Evolutionary conservation across 2,113 vertebrate genomes (phyloP).

Genomic region (Etheostoma cragini): DNA sequence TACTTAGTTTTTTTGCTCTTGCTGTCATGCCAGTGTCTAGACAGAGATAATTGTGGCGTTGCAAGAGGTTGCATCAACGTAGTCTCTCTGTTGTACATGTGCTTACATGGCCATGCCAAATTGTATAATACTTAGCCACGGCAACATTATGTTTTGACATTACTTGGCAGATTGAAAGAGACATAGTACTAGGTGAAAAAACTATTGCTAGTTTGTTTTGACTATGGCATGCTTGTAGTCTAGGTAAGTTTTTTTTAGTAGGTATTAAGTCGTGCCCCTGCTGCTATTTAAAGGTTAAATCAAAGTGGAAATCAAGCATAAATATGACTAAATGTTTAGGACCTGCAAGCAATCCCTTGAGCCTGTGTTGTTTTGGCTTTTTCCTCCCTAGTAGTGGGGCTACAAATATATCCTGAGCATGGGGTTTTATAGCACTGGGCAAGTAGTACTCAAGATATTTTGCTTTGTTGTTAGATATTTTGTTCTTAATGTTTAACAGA

Average conservation of each 20-base stretch:
- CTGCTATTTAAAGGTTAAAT: background rate
- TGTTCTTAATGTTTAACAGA: background rate
- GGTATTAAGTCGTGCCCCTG: background rate
- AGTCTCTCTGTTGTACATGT: conserved; percentile 12
- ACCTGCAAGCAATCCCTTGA: background rate
- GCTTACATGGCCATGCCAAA: background rate
- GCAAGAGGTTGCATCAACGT: conserved; percentile 68
- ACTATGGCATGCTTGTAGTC: background rate
- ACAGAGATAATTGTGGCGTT: conserved; percentile 55
- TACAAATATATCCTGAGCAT: background rate
- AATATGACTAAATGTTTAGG: background rate
- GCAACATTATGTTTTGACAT: conserved; percentile 1
- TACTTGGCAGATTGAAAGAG: conserved; percentile 5
- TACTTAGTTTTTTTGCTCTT: conserved; percentile 31
- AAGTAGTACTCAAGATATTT: background rate
- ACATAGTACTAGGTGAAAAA: background rate
- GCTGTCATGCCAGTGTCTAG: conserved; percentile 42
- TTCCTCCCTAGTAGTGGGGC: background rate
- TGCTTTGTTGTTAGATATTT: background rate
- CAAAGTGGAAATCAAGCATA: background rate
- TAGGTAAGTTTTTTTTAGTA: background rate
- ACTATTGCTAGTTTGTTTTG: background rate
- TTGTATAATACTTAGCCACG: conserved; percentile 2
- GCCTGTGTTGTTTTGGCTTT: background rate
- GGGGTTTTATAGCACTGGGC: background rate